Base-by-base conservation (phyloP, 2,888 invertebrate genomes). In the Chymomyza fuscimana region DNA sequence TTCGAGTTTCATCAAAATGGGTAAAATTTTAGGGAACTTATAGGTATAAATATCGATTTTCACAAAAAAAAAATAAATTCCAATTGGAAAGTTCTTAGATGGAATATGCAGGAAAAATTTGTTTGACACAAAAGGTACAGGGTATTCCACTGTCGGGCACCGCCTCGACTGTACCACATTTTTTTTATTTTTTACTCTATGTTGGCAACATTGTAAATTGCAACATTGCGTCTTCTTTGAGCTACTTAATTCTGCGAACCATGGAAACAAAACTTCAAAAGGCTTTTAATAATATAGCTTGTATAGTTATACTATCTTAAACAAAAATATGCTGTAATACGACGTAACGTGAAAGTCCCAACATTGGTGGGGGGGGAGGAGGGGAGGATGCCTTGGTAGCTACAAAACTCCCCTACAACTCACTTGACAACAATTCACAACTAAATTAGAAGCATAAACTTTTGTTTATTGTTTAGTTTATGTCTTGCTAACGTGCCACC, bases 371-470 rank as follows among this genome's bases (percentile, higher is more conserved):
- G 36, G 36, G 1, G 36, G 7, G 36, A 7, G 36, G 36, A 0
- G 36, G 0, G 36, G 36, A 1, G 1, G 1, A 3, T 4, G 25
- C 25, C 25, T 25, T 25, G 40, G 40, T 10, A 46, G 40, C 40
- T 12, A 46, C 6, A 10, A 46, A 12, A 12, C 40, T 32, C 32
- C 32, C 7, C 32, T 9, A 46, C 40, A 75, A 78, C 62, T 78
- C 65, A 75, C 67, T 78, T 74, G 74, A 60, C 78, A 79, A 73
- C 80, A 65, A 46, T 75, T 75, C 78, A 74, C 80, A 78, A 74
- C 78, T 79, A 73, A 79, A 79, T 79, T 79, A 79, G 79, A 81
- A 68, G 76, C 79, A 76, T 76, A 76, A 79, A 79, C 79, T 79
- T 79, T 69, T 81, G 73, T 79, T 79, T 79, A 79, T 79, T 79